Percentiles rank a stretch among this genome's conserved stretches.
phyloP scores from a whole-genome alignment of 2,888 invertebrate genomes.

The Atethmia centrago region DNA sequence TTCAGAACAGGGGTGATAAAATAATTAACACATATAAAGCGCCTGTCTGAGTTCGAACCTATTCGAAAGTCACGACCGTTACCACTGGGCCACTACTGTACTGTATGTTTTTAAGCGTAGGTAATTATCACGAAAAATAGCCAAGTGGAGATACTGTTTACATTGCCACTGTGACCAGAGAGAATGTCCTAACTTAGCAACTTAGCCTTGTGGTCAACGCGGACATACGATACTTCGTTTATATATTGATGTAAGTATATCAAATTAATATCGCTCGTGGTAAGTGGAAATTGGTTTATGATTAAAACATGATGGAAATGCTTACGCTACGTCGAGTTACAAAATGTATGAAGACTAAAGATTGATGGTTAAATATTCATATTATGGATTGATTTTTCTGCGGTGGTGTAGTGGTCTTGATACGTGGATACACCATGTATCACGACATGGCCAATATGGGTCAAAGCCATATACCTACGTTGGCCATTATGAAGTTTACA shows the following conservation, averaged over 20 bases:
- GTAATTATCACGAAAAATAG: too few relatives aligned
- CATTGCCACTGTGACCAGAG: constrained; percentile 38
- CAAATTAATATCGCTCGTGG: constrained; percentile 33
- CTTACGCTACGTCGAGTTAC: constrained; percentile 8
- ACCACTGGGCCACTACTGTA: too few relatives aligned
- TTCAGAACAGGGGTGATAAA: too few relatives aligned
- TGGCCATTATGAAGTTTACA: background rate
- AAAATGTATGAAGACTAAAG: constrained; percentile 4
- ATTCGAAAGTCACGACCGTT: too few relatives aligned
- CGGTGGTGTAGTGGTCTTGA: background rate
- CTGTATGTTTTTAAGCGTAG: too few relatives aligned
- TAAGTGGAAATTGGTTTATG: constrained; percentile 34
- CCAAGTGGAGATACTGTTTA: constrained; percentile 30
- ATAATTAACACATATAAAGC: too few relatives aligned
- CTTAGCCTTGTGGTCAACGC: constrained; percentile 65
- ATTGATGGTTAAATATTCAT: background rate
- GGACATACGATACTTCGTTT: constrained; percentile 61
- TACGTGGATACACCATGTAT: background rate
- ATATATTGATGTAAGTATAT: constrained; percentile 24
- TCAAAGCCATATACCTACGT: background rate
- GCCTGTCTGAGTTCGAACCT: too few relatives aligned
- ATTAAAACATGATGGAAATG: constrained; percentile 43
- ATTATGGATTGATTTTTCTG: background rate
- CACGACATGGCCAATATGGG: background rate
- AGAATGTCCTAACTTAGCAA: constrained; percentile 67